These are phyloP conservation scores for Orchesella cincta DNA, from an alignment of 1,140 invertebrate species.

Conservation along the genomic window DNA sequence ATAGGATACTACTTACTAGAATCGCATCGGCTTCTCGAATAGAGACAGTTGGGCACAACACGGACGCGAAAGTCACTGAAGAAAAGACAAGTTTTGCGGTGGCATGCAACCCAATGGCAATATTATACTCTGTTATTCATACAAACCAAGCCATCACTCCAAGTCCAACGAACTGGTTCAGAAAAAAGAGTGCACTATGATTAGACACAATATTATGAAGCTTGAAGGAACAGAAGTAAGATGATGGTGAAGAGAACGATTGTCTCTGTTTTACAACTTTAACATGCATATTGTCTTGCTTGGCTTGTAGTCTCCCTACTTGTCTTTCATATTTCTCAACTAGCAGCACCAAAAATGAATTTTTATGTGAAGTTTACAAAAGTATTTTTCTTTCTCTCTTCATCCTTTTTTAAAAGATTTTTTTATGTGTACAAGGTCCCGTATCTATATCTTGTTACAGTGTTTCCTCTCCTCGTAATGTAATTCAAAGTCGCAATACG, in stretches of 20 bases:
- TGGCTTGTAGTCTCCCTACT: not conserved
- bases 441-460: not conserved
- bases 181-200: not conserved
- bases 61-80: not conserved
- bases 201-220: not conserved
- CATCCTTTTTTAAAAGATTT: not conserved
- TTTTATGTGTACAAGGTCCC: not conserved
- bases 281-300: not conserved
- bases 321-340: not conserved
- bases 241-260: not conserved
- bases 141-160: not conserved
- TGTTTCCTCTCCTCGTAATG: not conserved
- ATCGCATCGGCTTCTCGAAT: no score
- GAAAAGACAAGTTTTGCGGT: not conserved
- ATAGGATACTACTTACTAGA: no score
- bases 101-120: no score
- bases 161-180: not conserved
- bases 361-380: constrained; percentile 14
- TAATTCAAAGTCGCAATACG: not conserved
- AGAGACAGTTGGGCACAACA: constrained; percentile 25
- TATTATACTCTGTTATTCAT: not conserved
- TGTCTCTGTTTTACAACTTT: not conserved
- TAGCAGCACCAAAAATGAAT: constrained; percentile 15
- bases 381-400: not conserved
- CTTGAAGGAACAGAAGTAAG: not conserved